These are phyloP conservation scores for Acanthopagrus latus DNA, from an alignment of 2,797 vertebrate genomes.

Conservation along the genomic window DNA sequence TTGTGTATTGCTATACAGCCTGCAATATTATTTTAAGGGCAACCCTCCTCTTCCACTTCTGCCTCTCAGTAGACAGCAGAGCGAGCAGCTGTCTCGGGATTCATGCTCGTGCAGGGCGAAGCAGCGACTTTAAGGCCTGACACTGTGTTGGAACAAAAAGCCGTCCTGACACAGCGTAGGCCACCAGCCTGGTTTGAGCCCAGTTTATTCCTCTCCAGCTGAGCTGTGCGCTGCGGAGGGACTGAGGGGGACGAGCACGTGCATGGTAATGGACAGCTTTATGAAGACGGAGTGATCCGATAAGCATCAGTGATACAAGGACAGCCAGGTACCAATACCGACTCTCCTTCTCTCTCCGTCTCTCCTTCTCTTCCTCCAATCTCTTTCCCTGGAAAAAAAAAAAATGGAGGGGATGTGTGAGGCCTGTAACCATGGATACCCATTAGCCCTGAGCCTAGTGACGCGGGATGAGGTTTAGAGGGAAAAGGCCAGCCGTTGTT, in stretches of 20 bases:
- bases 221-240: constrained; percentile 49
- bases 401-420: constrained; percentile 74
- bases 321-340: constrained; percentile 67
- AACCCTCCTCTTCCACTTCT: neutral
- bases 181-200: constrained; percentile 41
- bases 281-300: constrained; percentile 81
- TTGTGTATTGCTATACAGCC: too few species aligned
- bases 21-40: too few species aligned
- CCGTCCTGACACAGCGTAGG: constrained; percentile 20
- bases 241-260: constrained; percentile 50
- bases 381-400: constrained; percentile 41
- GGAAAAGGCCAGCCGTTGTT: constrained; percentile 78
- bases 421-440: constrained; percentile 84
- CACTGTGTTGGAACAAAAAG: constrained; percentile 52
- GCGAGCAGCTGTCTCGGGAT: constrained; percentile 22
- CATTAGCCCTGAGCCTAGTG: constrained; percentile 76
- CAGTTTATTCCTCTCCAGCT: constrained; percentile 59
- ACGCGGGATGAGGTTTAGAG: constrained; percentile 75
- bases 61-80: constrained; percentile 15
- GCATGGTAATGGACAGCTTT: constrained; percentile 73
- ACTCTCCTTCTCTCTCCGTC: constrained; percentile 34
- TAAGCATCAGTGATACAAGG: constrained; percentile 76
- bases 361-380: constrained; percentile 34
- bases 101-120: neutral
- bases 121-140: constrained; percentile 17